These are phyloP conservation scores for Noctuana brunneofusca DNA, from an alignment of 2,888 invertebrate genomes.

Conservation along the genomic window DNA sequence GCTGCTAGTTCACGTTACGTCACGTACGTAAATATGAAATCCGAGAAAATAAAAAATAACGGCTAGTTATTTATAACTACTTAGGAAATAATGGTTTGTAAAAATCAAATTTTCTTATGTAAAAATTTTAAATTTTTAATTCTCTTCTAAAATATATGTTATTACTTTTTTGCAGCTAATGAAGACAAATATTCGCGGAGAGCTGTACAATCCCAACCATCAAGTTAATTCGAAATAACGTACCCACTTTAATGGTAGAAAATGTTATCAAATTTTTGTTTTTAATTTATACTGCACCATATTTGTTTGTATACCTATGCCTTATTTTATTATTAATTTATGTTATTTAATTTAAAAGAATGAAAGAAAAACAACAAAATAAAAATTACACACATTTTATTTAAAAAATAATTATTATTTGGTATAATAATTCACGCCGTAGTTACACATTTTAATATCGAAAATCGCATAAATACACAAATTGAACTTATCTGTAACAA, in stretches of 20 bases:
- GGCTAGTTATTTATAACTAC: too few relatives aligned
- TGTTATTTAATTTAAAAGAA: too few relatives aligned
- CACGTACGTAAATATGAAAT: too few relatives aligned
- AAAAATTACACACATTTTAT: slow-evolving; percentile 35
- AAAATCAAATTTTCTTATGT: too few relatives aligned
- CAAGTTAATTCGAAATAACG: slow-evolving; percentile 4
- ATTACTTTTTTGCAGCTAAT: slow-evolving; percentile 61
- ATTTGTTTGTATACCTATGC: too few relatives aligned
- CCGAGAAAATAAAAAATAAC: too few relatives aligned
- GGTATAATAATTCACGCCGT: slow-evolving; percentile 17
- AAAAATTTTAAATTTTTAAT: too few relatives aligned
- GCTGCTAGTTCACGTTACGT: too few relatives aligned
- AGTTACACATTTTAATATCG: slow-evolving; percentile 29
- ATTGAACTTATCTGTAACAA: slow-evolving; percentile 20
- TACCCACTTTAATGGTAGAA: background rate
- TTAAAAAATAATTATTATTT: slow-evolving; percentile 33
- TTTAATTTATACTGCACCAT: too few relatives aligned
- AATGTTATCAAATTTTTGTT: background rate
- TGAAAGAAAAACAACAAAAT: slow-evolving; percentile 15
- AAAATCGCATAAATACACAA: slow-evolving; percentile 22
- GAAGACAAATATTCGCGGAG: slow-evolving; percentile 73
- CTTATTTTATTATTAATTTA: too few relatives aligned
- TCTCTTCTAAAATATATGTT: slow-evolving; percentile 14
- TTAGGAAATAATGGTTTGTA: too few relatives aligned
- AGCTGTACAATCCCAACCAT: slow-evolving; percentile 60